These are phyloP conservation scores for Diabrotica balteata DNA, from an alignment of 2,888 invertebrate species.

Conservation along the genomic window DNA sequence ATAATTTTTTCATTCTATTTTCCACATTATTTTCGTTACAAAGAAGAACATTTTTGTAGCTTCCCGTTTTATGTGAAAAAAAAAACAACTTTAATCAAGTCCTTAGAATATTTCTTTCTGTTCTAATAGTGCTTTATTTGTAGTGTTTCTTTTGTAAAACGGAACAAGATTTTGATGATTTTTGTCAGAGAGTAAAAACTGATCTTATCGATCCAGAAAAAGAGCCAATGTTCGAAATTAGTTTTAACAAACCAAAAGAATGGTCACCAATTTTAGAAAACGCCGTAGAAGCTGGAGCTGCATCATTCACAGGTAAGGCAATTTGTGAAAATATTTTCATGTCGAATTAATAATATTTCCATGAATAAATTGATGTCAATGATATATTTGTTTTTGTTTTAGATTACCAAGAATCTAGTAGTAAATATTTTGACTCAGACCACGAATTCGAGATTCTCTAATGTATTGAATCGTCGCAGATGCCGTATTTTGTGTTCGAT, in stretches of 20 bases:
- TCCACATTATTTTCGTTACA: not conserved
- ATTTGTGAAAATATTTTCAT: not conserved
- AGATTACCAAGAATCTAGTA: constrained; percentile 68
- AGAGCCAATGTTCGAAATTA: constrained; percentile 88
- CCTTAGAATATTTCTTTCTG: too few relatives aligned
- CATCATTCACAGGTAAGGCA: constrained; percentile 38
- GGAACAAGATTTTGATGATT: constrained; percentile 78
- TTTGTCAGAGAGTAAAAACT: constrained; percentile 73
- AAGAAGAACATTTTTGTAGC: too few relatives aligned
- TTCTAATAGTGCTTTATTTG: constrained; percentile 47
- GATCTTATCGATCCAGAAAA: constrained; percentile 72
- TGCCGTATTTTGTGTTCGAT: constrained; percentile 9
- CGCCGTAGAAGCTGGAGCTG: constrained; percentile 44
- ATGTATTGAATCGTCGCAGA: constrained; percentile 8
- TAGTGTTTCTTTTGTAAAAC: constrained; percentile 92
- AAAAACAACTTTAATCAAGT: too few relatives aligned
- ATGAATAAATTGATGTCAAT: not conserved
- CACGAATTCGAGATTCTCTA: constrained; percentile 85
- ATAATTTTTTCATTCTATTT: not conserved
- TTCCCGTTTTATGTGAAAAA: too few relatives aligned
- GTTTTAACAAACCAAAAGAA: constrained; percentile 76
- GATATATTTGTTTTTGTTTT: constrained; percentile 38
- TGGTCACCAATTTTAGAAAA: constrained; percentile 69
- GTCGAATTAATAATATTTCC: not conserved
- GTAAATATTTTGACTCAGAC: constrained; percentile 75